A percentile compares a stretch with the other conserved stretches of the same genome.
Conservation (phyloP, 2,888 invertebrate genomes). For the Pandemis corylana region DNA sequence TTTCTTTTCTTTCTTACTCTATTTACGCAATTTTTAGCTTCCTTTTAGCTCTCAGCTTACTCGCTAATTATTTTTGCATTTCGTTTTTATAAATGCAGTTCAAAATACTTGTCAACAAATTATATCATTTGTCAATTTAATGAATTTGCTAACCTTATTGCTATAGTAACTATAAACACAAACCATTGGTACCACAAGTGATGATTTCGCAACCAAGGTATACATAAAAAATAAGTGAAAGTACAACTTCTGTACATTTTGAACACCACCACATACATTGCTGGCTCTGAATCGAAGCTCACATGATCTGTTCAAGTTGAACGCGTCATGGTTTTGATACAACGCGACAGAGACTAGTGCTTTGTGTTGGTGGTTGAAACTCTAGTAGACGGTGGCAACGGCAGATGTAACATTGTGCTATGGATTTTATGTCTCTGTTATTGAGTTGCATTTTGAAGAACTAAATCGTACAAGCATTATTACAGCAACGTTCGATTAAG, state of each 20-base stretch:
- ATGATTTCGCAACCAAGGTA: constrained; percentile 17
- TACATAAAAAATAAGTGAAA: constrained; percentile 6
- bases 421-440: not conserved
- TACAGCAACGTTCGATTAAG: not conserved
- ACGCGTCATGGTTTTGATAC: not conserved
- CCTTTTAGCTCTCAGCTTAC: too few relatives aligned
- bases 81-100: not conserved
- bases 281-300: too few relatives aligned
- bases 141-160: constrained; percentile 2
- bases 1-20: too few relatives aligned
- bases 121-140: not conserved
- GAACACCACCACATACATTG: not conserved
- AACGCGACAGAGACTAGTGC: not conserved
- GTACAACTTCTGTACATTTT: not conserved
- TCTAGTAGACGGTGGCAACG: not conserved
- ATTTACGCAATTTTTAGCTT: too few relatives aligned
- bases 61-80: too few relatives aligned
- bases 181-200: not conserved
- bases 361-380: not conserved
- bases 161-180: not conserved
- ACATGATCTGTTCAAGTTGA: not conserved
- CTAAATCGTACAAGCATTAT: not conserved
- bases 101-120: not conserved
- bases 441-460: constrained; percentile 2
- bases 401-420: not conserved